phyloP scores from a whole-genome alignment of 2,113 vertebrate genomes.

The Perognathus longimembris region DNA sequence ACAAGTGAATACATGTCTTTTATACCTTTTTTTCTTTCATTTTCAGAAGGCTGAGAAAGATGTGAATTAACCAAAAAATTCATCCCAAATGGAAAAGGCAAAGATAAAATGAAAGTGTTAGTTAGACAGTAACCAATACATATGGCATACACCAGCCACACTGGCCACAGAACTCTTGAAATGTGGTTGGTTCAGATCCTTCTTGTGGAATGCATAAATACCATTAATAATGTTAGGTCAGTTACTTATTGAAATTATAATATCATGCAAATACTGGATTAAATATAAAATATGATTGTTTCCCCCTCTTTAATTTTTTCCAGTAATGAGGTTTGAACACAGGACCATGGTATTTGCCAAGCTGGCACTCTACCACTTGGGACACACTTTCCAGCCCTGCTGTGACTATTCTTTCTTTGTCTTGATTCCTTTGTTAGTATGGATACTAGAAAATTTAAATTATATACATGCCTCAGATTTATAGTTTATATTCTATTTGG shows the following conservation, averaged over 20 bases:
- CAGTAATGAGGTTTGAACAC: too few relatives aligned
- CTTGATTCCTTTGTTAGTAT: neutral
- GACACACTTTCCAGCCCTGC: too few relatives aligned
- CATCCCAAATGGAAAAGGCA: neutral
- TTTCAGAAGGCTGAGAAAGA: neutral
- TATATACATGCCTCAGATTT: neutral
- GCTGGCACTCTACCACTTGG: too few relatives aligned
- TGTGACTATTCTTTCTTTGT: neutral
- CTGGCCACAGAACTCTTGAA: neutral
- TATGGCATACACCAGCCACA: neutral
- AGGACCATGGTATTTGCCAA: too few relatives aligned
- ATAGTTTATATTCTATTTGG: neutral
- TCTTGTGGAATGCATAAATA: neutral
- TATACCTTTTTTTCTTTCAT: neutral
- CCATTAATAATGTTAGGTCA: neutral
- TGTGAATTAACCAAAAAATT: neutral
- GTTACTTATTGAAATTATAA: neutral
- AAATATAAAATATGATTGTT: constrained; percentile 33
- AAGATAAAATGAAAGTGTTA: neutral
- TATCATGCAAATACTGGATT: neutral
- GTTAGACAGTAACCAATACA: fast-evolving
- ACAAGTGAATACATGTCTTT: neutral
- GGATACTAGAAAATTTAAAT: neutral
- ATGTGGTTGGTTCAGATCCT: neutral
- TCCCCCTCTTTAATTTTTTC: neutral